phyloP scores from a whole-genome alignment of 2,888 invertebrate genomes.

The Belgica antarctica region DNA sequence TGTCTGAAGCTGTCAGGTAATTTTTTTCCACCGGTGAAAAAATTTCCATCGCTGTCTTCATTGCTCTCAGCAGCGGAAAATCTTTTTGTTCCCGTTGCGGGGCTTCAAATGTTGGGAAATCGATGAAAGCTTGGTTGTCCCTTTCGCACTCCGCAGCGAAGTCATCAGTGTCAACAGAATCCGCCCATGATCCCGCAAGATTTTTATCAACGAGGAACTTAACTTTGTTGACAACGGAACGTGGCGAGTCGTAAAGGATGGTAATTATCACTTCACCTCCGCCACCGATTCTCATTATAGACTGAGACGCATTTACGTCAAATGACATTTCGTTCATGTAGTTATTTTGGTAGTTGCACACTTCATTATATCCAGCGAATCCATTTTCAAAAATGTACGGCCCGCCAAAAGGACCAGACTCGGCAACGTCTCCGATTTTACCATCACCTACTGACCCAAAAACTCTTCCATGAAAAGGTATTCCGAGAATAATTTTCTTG shows the following conservation, averaged over 20 bases:
- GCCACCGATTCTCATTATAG: background rate
- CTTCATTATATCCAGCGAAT: conserved; percentile 21
- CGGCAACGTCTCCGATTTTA: background rate
- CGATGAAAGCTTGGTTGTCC: conserved; percentile 27
- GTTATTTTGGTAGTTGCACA: background rate
- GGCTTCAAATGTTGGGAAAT: background rate
- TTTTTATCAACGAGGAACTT: conserved; percentile 51
- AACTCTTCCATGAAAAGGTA: conserved; percentile 12
- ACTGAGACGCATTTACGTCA: background rate
- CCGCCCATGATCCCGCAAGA: conserved; percentile 58
- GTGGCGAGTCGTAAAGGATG: conserved; percentile 23
- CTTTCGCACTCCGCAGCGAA: conserved; percentile 52
- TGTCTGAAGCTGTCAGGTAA: too few relatives aligned
- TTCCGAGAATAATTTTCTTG: conserved; percentile 12
- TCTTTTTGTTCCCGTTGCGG: background rate
- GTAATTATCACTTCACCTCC: background rate
- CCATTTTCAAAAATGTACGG: background rate
- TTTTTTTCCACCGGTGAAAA: too few relatives aligned
- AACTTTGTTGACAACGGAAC: conserved; percentile 36
- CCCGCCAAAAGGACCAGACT: background rate
- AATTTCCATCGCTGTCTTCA: too few relatives aligned
- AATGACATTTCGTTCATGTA: background rate
- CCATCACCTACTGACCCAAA: background rate
- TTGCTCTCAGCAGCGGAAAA: conserved; percentile 18
- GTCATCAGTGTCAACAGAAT: conserved; percentile 59